Base-by-base conservation (phyloP, 2,113 vertebrate species). In the Cephalopterus ornatus region DNA sequence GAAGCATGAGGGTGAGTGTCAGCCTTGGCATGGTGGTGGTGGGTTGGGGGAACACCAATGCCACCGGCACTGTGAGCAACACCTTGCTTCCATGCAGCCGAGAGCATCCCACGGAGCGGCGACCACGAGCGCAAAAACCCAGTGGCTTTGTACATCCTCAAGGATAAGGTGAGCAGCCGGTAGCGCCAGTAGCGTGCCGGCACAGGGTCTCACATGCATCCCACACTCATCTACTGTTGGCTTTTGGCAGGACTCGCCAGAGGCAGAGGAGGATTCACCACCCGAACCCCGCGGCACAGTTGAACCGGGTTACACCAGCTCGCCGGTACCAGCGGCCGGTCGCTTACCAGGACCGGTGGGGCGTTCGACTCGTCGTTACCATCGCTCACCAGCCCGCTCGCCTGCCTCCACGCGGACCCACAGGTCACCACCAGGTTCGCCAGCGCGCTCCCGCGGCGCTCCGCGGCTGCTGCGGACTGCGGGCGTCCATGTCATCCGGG, bases 71-170 rank as follows among this genome's bases (percentile, higher is more conserved):
- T 8, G 33, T 87, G 53, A 88, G 28, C 66, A 74, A 19, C 12
- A 1, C 30, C 24, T 75, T 78, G 5, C 42, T 58, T 85, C 79
- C 79, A 5, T 5, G 14, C 97, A 99, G 99, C 98, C 49, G 99
- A 99, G 67, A 97, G 98, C 82, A 96, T 99, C 32, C 97, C 99
- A 0, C 97, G 99, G 92, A 97, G 98, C 3, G 65, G 97, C 5
- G 99, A 99, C n/a, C 98, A 98, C 3, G 98, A 99, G 17, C 98
- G 98, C 79, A 99, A 98, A 94, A 99, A 98, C 93, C 99, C 99
- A 1, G 98, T 99, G 96, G 98, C 98, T 58, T 97, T 99, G 62
- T 99, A 99, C 61, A 98, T 99, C 93, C 97, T 99, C 59, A 99
- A 99, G 79, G 99, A 99, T 92, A 99, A 99, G 94, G 99, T 99